Evolutionary conservation across 2,797 vertebrate genomes (phyloP), one percentile per base, ranked within the genome.

Genomic region (Passerculus sandwichensis): DNA sequence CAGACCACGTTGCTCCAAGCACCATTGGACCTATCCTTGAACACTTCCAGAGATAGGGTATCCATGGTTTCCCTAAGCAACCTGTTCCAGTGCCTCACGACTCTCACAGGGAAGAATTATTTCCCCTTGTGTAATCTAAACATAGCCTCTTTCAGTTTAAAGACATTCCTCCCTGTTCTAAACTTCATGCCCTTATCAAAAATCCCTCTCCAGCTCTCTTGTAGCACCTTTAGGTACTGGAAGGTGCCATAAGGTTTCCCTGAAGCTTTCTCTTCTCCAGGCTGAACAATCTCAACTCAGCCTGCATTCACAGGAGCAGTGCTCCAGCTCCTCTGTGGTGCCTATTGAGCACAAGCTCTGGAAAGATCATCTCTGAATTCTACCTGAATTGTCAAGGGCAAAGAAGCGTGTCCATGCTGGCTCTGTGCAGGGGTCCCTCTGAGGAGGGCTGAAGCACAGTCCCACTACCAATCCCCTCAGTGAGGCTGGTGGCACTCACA

Each of bases 271-370:
- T 30, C 13, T 69, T 34, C 25, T 53, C n/a, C 5, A 4, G 16
- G 11, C 53, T 66, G 53, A 73, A 20, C 44, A 72, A 20, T 8
- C 23, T 19, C 29, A 51, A 2, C 34, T 22, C 29, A 56, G 34
- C 16, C 23, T 21, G 8, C n/a, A 14, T n/a, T 34, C n/a, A 45
- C 0, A 45, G 44, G 23, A 65, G 29, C 54, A 23, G 29, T 38
- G 38, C 29, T n/a, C 29, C 60, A 51, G 56, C n/a, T 22, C 15
- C 51, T 12, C 53, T 51, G 20, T 17, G 45, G 51, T 12, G 32
- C 22, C 23, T 26, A 15, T 0, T 40, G 45, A 80, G 17, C 21
- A 5, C n/a, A 3, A 0, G 0, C 10, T 75, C 26, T 47, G 36
- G 21, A 61, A 44, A 19, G n/a, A 44, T 11, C 13, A 26, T n/a